phyloP scores from a whole-genome alignment of 1,140 invertebrate genomes.

The silkworm (Bombyx mori) region ASM3026992v2 NC_085126.1:7898001-7898500 shows the following conservation, averaged over 20 bases:
- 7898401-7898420: no score
- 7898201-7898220: constrained; percentile 72
- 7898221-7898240: constrained; percentile 62
- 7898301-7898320: constrained; percentile 48
- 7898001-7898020: no score
- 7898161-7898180: constrained; percentile 82
- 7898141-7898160: constrained; percentile 82
- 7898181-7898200: constrained; percentile 80
- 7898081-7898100: constrained; percentile 81
- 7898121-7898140: constrained; percentile 78
- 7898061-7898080: no score
- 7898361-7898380: no score
- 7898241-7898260: constrained; percentile 53
- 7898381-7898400: no score
- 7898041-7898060: no score
- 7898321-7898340: constrained; percentile 18
- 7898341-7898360: no score
- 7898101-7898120: constrained; percentile 85
- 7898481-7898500: no score
- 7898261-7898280: constrained; percentile 35
- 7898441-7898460: no score
- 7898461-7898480: no score
- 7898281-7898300: constrained; percentile 33
- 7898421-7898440: no score
- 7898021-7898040: no score